phyloP scores from a whole-genome alignment of 2,113 vertebrate species.

The Cryptomyrus ogoouensis region DNA sequence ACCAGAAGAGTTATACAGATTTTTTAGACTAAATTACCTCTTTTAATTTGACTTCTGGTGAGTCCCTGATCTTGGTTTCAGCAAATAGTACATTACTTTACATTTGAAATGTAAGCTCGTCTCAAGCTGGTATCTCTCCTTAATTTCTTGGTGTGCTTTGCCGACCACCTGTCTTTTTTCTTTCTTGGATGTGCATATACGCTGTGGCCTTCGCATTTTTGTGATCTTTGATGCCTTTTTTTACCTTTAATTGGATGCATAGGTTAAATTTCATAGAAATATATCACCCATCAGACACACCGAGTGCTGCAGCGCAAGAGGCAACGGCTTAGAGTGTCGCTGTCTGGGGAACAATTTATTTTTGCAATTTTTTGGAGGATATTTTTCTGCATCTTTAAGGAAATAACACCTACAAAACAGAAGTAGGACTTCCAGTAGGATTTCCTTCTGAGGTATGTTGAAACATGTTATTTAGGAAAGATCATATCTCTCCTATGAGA shows the following conservation, averaged over 20 bases:
- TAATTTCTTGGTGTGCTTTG: not conserved
- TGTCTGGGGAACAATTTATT: not conserved
- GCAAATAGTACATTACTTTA: not conserved
- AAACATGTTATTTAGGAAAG: conserved; percentile 5
- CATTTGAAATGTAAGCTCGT: not conserved
- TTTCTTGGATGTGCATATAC: not conserved
- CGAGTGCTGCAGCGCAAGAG: not conserved
- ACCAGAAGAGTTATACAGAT: not conserved
- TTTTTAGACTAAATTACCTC: not conserved
- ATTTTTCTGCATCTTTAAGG: not conserved
- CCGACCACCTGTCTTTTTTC: not conserved
- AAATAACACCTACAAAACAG: not conserved
- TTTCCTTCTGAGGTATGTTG: not conserved
- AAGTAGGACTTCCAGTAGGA: not conserved
- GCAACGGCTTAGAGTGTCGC: not conserved
- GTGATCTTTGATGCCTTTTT: not conserved
- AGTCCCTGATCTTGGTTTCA: not conserved
- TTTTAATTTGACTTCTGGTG: not conserved
- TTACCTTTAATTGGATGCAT: not conserved
- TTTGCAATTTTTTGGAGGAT: not conserved
- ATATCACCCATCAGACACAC: not conserved
- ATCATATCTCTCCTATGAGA: not conserved
- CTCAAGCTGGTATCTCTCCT: not conserved
- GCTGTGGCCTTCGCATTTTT: not conserved
- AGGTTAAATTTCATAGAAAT: not conserved